Evolutionary conservation across 1,140 invertebrate species (phyloP).

Genomic region (Amphibalanus amphitrite): DNA sequence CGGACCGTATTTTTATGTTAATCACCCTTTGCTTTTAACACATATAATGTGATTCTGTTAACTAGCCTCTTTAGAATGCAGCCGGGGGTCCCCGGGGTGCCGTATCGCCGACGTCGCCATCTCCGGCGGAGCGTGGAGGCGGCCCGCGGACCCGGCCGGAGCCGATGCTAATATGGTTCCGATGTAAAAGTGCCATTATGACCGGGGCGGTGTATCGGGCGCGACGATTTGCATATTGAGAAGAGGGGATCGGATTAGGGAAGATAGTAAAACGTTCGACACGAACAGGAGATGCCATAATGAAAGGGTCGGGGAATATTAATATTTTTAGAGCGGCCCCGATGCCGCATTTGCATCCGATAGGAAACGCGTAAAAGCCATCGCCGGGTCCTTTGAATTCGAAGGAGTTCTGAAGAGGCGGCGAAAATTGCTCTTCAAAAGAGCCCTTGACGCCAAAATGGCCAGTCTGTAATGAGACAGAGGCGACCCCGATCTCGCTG

Average conservation of each 20-base stretch:
- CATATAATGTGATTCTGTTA: not conserved
- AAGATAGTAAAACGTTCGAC: constrained; percentile 1
- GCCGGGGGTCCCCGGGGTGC: not conserved
- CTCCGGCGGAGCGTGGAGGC: not conserved
- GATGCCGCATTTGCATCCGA: not conserved
- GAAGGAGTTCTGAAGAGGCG: not conserved
- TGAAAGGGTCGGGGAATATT: constrained; percentile 1
- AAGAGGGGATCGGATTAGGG: not conserved
- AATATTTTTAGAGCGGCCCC: not conserved
- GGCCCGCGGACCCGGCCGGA: no score
- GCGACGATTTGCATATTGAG: not conserved
- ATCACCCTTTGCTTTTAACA: constrained; percentile 1
- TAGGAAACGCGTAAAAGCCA: constrained; percentile 1
- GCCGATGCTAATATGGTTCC: not conserved
- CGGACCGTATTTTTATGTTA: constrained; percentile 1
- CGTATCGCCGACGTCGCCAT: not conserved
- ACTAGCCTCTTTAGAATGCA: not conserved
- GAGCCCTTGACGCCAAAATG: not conserved
- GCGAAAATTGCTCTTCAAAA: not conserved
- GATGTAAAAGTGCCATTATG: constrained; percentile 1
- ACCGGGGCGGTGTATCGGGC: not conserved
- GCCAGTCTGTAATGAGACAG: not conserved
- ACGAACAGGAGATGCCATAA: not conserved
- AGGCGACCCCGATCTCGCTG: not conserved
- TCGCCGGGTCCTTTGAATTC: not conserved